Base-by-base conservation (phyloP, 1,140 invertebrate genomes). In the Eumaeus atala region DNA sequence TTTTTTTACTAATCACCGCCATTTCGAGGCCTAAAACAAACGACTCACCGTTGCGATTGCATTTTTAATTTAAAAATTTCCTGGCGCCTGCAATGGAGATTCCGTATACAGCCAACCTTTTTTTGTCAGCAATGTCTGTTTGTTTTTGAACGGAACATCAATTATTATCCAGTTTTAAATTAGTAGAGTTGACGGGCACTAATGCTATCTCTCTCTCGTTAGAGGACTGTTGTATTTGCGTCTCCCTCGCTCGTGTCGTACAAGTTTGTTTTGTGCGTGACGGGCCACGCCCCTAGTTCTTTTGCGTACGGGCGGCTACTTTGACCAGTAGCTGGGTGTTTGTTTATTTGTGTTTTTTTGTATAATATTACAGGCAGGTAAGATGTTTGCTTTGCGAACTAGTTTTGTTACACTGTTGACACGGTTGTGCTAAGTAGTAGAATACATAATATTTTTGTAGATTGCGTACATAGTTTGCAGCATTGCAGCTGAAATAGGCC, bases 111-210 rank as follows among this genome's bases (percentile, higher is more conserved):
- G 51, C 68, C 72, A 67, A 76, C 75, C 77, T 77, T 82, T 79
- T n/a, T 63, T 63, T 80, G 77, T 83, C 78, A 74, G 76, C 78
- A 77, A 76, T 83, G 61, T 83, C 74, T 84, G 81, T 86, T 86
- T 86, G 78, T 82, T 86, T 28, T 86, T 79, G 71, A 77, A 70
- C 62, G 77, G 72, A 73, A 68, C 82, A 76, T 86, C 79, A 84
- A 83, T 86, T 86, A 86, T 82, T 80, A 77, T 79, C 71, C 66
- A 70, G 74, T 82, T 84, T 82, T 77, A 79, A 86, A 86, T 84
- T 81, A 80, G 77, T 70, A 53, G 72, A 65, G 70, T 72, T 65
- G 40, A 72, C 67, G 66, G 66, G 62, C 69, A 58, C 70, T 72
- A 54, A 69, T 56, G 48, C 58, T 49, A 66, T 83, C 76, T 71